These are phyloP conservation scores for Lapara coniferarum DNA, from an alignment of 2,888 invertebrate species.

Conservation along the genomic window DNA sequence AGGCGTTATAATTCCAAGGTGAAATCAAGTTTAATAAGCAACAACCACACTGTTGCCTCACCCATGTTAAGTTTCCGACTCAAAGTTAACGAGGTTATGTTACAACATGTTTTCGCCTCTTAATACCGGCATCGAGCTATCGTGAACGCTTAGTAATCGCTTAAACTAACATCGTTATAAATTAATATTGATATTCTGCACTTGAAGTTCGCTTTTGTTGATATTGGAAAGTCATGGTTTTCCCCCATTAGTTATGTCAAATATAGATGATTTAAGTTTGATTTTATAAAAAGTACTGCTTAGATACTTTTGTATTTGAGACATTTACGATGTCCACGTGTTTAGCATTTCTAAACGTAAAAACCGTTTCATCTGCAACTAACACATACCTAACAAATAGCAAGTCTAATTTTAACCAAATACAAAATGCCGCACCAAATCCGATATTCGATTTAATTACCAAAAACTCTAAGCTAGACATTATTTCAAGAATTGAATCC, in stretches of 20 bases:
- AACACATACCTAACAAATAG: background rate
- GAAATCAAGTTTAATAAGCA: slow-evolving; percentile 69
- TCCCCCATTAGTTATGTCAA: background rate
- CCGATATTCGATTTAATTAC: background rate
- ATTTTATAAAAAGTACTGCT: too few species aligned
- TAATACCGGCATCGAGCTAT: slow-evolving; percentile 45
- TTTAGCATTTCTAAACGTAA: background rate
- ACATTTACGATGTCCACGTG: background rate
- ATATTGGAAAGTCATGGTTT: background rate
- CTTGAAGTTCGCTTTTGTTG: background rate
- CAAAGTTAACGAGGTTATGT: slow-evolving; percentile 58
- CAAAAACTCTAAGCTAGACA: background rate
- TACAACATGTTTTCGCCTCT: slow-evolving; percentile 57
- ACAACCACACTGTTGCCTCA: slow-evolving; percentile 57
- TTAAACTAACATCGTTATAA: slow-evolving; percentile 45
- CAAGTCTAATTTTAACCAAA: background rate
- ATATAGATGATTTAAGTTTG: background rate
- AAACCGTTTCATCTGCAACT: too few species aligned
- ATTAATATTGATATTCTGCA: slow-evolving; percentile 30
- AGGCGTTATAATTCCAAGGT: slow-evolving; percentile 45
- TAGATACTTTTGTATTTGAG: background rate
- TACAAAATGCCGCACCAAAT: too few species aligned
- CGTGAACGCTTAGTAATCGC: slow-evolving; percentile 46
- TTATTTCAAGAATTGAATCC: slow-evolving; percentile 24
- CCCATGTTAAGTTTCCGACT: slow-evolving; percentile 46